Base-by-base conservation (phyloP, 2,113 vertebrate genomes). In the Mungos mungo region DNA sequence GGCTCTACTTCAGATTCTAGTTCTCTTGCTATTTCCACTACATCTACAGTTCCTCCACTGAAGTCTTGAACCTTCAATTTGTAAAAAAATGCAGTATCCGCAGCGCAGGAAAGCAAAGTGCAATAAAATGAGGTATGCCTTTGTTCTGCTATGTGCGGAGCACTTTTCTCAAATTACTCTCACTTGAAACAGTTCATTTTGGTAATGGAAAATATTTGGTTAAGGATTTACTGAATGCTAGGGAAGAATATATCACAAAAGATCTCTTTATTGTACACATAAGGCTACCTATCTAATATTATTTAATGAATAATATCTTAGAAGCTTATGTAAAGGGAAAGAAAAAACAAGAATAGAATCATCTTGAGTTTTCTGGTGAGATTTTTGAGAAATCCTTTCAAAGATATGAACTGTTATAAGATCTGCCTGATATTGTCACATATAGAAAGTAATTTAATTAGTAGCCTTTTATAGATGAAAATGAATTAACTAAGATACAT, bases 351-450 rank as follows among this genome's bases (percentile, higher is more conserved):
- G 23, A 88, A 93, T 74, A 72, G 35, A 85, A 45, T 71, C 80
- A 92, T 47, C 35, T 47, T 85, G 52, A 79, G 4, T 94, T 87
- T 84, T 69, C 41, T 84, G 52, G n/a, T 57, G 47, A 88, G 57
- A 82, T 68, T 93, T 95, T 93, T 83, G 35, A 71, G 54, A 82
- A 92, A 83, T 66, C 12, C 12, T 85, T 94, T 96, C 45, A 85
- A 87, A 81, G 25, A 77, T 88, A 65, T 41, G 35, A 92, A 35
- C 47, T 85, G 41, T 38, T 9, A 94, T 18, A 80, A 90, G 72
- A 50, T 88, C 12, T 21, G 66, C 47, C 21, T 92, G 77, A 41
- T 65, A 63, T 47, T 91, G 45, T 92, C 29, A 68, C 29, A 79
- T 12, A 35, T 33, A 92, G 35, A 84, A 94, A 88, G 18, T 79